Base-by-base conservation (phyloP, 53 echinoderm and acorn worm genomes). In the Luidia sarsii region DNA sequence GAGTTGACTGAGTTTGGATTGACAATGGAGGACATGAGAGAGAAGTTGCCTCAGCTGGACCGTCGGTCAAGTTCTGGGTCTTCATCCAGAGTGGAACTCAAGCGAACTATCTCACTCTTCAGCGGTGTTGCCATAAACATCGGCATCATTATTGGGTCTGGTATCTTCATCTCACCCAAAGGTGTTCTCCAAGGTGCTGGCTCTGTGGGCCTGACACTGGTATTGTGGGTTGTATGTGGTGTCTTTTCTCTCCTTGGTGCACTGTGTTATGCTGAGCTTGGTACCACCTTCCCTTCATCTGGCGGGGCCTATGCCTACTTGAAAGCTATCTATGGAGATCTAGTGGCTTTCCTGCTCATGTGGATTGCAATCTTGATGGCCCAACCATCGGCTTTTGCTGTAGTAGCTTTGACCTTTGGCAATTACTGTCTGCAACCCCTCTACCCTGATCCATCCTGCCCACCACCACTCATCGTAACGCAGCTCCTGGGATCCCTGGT, bases 141-240 rank as follows among this genome's bases (percentile, higher is more conserved):
- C 2, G 89, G 89, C 7, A 59, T 64, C 54, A 67, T 89, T 22
- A 85, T 89, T 23, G 89, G 89, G 33, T 80, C 85, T 4, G 89
- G 89, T 13, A 89, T 89, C 34, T 89, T 89, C 59, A 50, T 89
- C 13, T 80, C 89, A 0, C 89, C 89, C 0, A 85, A 85, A 49
- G 85, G 85, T 21, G 89, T 89, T 48, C 50, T 85, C 13, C 19
- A 49, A 32, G 64, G 69, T 13, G 62, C 57, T 0, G 89, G 70
- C 7, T 70, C 80, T 3, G 71, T 89, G 23, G 85, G 85, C 6
- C 63, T 53, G 4, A 54, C 85, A 27, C 33, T 85, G 2, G 33
- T 84, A 35, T 27, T 89, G 4, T 89, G 89, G 89, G 36, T 51
- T 16, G 20, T 72, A 18, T 80, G 72, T 23, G 90, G 90, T 21